These are phyloP conservation scores for Thymelicus lineola DNA, from an alignment of 2,888 invertebrate genomes.

Conservation along the genomic window DNA sequence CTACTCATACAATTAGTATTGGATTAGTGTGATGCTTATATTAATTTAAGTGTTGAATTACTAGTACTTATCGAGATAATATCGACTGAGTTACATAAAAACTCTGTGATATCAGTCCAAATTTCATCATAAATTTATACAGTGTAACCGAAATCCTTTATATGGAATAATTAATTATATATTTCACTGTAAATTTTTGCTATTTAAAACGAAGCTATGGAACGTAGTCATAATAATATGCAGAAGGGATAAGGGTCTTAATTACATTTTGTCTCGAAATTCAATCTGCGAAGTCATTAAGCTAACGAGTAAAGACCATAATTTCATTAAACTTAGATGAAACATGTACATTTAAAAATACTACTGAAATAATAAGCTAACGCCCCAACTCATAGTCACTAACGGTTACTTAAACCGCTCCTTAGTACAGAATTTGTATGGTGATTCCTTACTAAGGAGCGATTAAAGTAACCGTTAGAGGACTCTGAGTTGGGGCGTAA, in stretches of 20 bases:
- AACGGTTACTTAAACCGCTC: too few species aligned
- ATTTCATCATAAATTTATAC: neutral
- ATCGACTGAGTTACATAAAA: neutral
- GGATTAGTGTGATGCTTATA: too few species aligned
- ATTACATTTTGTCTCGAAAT: slow-evolving; percentile 40
- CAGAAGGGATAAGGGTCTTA: slow-evolving; percentile 25
- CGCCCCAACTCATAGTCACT: too few species aligned
- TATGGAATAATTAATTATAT: neutral
- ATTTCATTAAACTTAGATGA: slow-evolving; percentile 32
- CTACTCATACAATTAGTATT: too few species aligned
- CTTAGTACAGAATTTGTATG: neutral
- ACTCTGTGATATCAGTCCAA: neutral
- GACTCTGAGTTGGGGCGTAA: too few species aligned
- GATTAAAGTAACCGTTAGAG: too few species aligned
- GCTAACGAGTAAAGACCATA: slow-evolving; percentile 42
- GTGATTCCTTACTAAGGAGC: too few species aligned
- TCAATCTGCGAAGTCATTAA: slow-evolving; percentile 44
- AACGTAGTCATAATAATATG: slow-evolving; percentile 22
- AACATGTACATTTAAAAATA: slow-evolving; percentile 35
- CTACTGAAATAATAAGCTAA: slow-evolving; percentile 8
- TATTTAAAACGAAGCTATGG: slow-evolving; percentile 25
- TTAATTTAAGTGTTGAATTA: too few species aligned
- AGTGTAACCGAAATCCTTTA: neutral
- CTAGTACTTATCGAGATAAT: neutral
- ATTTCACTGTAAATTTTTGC: slow-evolving; percentile 20